Percentiles rank a stretch among this genome's conserved stretches.
Conservation (phyloP, 2,888 invertebrate genomes). For the Onchidella celtica region DNA sequence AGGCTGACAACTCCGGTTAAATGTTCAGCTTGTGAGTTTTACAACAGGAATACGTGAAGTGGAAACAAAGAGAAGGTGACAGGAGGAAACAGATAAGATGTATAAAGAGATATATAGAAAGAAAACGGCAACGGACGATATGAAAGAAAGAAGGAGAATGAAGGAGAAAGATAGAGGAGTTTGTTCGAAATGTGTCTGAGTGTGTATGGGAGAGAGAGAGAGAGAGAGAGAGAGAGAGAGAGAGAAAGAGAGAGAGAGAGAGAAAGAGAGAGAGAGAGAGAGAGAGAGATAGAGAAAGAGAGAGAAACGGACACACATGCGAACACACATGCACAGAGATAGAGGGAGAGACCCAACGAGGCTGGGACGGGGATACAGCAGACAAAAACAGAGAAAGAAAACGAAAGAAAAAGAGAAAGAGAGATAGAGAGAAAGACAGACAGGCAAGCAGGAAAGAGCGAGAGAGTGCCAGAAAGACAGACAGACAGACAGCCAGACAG, state of each 20-base stretch:
- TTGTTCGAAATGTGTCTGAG: too few species aligned
- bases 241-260: not conserved
- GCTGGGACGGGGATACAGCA: not conserved
- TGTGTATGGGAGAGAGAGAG: conserved; percentile 19
- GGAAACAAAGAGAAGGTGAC: not conserved
- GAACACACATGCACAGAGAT: too few species aligned
- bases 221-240: conserved; percentile 27
- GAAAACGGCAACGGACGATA: not conserved
- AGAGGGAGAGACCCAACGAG: not conserved
- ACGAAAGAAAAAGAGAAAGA: not conserved
- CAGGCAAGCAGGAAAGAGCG: not conserved
- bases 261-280: too few species aligned
- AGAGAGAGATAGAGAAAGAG: not conserved
- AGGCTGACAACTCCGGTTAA: too few species aligned
- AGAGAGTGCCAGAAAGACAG: not conserved
- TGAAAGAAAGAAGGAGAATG: not conserved
- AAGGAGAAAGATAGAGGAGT: conserved; percentile 13
- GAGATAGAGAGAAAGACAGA: conserved; percentile 18
- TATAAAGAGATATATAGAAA: not conserved
- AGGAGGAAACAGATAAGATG: not conserved
- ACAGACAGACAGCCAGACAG: conserved; percentile 15
- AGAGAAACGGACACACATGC: not conserved
- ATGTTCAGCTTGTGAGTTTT: too few species aligned
- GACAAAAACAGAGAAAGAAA: conserved; percentile 1
- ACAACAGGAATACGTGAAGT: not conserved